These are phyloP conservation scores for Ctenoplectra terminalis DNA, from an alignment of 1,140 invertebrate species.

Conservation along the genomic window DNA sequence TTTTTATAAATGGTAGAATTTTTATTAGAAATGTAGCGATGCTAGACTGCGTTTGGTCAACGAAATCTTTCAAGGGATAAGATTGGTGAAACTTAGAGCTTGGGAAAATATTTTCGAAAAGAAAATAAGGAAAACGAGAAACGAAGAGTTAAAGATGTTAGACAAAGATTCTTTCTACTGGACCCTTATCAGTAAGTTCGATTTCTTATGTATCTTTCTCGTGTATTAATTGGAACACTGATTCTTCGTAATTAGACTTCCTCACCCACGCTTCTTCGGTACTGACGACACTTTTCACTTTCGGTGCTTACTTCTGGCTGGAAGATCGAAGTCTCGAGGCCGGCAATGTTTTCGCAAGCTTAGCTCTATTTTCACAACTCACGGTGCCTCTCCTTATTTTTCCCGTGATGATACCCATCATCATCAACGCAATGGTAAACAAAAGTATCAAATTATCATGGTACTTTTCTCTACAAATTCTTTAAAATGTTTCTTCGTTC, in stretches of 20 bases:
- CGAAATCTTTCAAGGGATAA: slow-evolving; percentile 92
- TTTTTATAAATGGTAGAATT: background rate
- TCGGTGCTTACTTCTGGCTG: slow-evolving; percentile 86
- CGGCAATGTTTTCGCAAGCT: slow-evolving; percentile 88
- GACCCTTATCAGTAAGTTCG: slow-evolving; percentile 87
- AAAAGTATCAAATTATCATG: background rate
- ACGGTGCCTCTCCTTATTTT: slow-evolving; percentile 91
- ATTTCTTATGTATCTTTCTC: too few species aligned
- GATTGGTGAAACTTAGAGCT: slow-evolving; percentile 91
- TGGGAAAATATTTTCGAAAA: slow-evolving; percentile 91
- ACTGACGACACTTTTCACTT: slow-evolving; percentile 88
- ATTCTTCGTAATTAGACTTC: slow-evolving; percentile 75
- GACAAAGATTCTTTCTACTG: slow-evolving; percentile 90
- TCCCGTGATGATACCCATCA: slow-evolving; percentile 90
- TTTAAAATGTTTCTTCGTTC: slow-evolving; percentile 66
- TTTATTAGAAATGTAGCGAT: slow-evolving; percentile 87
- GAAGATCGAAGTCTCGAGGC: slow-evolving; percentile 85
- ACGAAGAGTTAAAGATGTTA: slow-evolving; percentile 88
- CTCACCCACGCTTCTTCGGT: slow-evolving; percentile 89
- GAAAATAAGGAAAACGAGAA: slow-evolving; percentile 86
- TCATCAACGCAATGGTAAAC: slow-evolving; percentile 89
- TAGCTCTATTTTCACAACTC: slow-evolving; percentile 91
- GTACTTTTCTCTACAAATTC: background rate
- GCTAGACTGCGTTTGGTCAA: slow-evolving; percentile 89
- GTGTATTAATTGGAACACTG: too few species aligned